Percentiles rank a stretch among this genome's conserved stretches.
These are phyloP conservation scores for Tineola bisselliella DNA, from an alignment of 2,888 invertebrate species.

Conservation along the genomic window DNA sequence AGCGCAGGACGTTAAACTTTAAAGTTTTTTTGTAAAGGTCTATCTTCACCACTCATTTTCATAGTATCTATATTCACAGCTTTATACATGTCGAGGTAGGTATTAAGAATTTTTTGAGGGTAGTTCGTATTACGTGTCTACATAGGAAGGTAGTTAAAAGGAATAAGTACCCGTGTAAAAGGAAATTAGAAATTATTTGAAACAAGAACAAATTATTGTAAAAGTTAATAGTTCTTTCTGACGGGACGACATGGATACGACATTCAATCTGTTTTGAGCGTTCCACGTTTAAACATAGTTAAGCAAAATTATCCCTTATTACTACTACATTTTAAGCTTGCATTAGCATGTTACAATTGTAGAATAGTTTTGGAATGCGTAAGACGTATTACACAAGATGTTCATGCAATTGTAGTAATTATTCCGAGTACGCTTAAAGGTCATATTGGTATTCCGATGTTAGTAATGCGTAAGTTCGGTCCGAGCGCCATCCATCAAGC, in stretches of 20 bases:
- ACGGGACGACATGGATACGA: slow-evolving; percentile 8
- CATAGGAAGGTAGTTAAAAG: background rate
- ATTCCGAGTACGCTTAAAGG: too few relatives aligned
- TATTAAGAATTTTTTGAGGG: too few relatives aligned
- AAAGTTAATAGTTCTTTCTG: slow-evolving; percentile 8
- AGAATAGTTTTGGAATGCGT: background rate
- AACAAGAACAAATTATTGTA: background rate
- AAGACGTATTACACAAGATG: background rate
- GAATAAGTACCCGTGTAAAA: background rate
- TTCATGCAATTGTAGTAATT: too few relatives aligned
- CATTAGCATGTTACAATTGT: background rate
- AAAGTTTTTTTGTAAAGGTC: background rate
- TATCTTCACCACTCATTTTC: too few relatives aligned
- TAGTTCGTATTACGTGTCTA: too few relatives aligned
- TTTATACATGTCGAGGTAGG: too few relatives aligned
- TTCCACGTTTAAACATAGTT: background rate
- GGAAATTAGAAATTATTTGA: background rate
- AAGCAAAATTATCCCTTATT: background rate
- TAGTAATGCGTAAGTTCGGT: slow-evolving; percentile 17
- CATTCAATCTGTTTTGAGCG: background rate
- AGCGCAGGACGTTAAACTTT: background rate
- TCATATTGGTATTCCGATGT: background rate
- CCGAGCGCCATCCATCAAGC: slow-evolving; percentile 47
- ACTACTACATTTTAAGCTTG: background rate
- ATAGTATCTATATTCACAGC: too few relatives aligned